Conservation (phyloP, 2,797 vertebrate species). For the Percopsis omiscomaycus region DNA sequence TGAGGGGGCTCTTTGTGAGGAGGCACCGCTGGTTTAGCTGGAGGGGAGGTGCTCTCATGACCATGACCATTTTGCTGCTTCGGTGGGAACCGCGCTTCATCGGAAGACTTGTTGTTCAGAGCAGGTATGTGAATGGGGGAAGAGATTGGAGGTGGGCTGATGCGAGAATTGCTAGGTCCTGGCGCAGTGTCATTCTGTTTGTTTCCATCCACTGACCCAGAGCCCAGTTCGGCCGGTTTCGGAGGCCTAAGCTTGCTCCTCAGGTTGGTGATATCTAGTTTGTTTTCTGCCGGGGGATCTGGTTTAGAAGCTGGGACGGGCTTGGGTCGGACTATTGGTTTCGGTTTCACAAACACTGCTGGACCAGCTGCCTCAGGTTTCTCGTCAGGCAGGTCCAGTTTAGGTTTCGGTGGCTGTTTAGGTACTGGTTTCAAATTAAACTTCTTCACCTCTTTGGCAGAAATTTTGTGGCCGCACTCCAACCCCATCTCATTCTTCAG, state of each 20-base stretch:
- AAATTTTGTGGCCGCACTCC: slow-evolving; percentile 93
- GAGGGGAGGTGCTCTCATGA: slow-evolving; percentile 71
- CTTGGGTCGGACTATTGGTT: slow-evolving; percentile 89
- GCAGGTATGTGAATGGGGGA: slow-evolving; percentile 46
- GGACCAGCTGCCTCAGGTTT: slow-evolving; percentile 76
- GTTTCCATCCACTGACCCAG: slow-evolving; percentile 68
- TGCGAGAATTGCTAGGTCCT: slow-evolving; percentile 38
- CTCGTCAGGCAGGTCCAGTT: slow-evolving; percentile 78
- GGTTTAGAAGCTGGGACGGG: slow-evolving; percentile 81
- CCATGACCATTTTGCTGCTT: slow-evolving; percentile 81
- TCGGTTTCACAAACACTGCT: slow-evolving; percentile 83
- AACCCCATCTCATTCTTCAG: slow-evolving; percentile 96
- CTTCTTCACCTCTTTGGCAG: slow-evolving; percentile 94
- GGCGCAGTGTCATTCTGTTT: slow-evolving; percentile 52
- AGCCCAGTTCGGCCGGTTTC: slow-evolving; percentile 79
- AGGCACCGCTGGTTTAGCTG: slow-evolving; percentile 70
- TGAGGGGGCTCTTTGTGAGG: slow-evolving; percentile 79
- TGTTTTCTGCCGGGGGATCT: slow-evolving; percentile 83
- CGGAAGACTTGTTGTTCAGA: slow-evolving; percentile 62
- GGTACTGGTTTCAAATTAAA: slow-evolving; percentile 91
- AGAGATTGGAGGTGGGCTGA: slow-evolving; percentile 33
- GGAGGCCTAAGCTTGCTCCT: slow-evolving; percentile 92
- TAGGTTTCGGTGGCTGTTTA: slow-evolving; percentile 86
- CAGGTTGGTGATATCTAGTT: slow-evolving; percentile 90
- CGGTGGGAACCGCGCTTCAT: slow-evolving; percentile 72